Base-by-base conservation (phyloP, 1,140 invertebrate genomes). In the Philotrypesis tridentata region DNA sequence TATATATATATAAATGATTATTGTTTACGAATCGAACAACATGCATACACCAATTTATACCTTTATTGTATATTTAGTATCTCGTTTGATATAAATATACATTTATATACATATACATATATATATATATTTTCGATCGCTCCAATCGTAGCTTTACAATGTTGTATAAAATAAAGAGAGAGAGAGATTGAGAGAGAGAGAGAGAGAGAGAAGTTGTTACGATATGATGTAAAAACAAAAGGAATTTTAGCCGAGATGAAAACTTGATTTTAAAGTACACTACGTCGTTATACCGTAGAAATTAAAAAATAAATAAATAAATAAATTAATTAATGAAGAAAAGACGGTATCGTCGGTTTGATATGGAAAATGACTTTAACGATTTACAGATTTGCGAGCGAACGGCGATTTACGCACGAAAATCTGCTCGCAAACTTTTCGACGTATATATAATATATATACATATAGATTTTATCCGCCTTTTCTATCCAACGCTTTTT, bases 91-190 rank as follows among this genome's bases (percentile, higher is more conserved):
- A 23, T 61, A n/a, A n/a, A n/a, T n/a, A n/a, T n/a, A n/a, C n/a
- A n/a, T n/a, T n/a, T n/a, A 12, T 61, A 61, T 17, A 17, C 55
- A 61, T 21, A 61, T 4, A 12, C 55, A 12, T 17, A 21, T 68
- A 23, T 68, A 17, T 68, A 14, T 65, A 29, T 33, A 8, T 33
- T 68, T 31, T 33, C 23, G 31, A 68, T 33, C 29, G 27, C 25
- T 25, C 21, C 5, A 61, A 17, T 21, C n/a, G 55, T 33, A 68
- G 29, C 61, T 70, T 70, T 70, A 17, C n/a, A 40, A 60, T 72
- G 40, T 31, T 48, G 67, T 72, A 80, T 43, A 78, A 68, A 63
- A 61, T n/a, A n/a, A n/a, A n/a, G n/a, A n/a, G n/a, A n/a, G n/a
- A n/a, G n/a, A n/a, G n/a, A n/a, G n/a, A n/a, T n/a, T n/a, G n/a